Evolutionary conservation across 2,113 vertebrate genomes (phyloP).

Genomic region (western clawed frog (Xenopus tropicalis)): DNA sequence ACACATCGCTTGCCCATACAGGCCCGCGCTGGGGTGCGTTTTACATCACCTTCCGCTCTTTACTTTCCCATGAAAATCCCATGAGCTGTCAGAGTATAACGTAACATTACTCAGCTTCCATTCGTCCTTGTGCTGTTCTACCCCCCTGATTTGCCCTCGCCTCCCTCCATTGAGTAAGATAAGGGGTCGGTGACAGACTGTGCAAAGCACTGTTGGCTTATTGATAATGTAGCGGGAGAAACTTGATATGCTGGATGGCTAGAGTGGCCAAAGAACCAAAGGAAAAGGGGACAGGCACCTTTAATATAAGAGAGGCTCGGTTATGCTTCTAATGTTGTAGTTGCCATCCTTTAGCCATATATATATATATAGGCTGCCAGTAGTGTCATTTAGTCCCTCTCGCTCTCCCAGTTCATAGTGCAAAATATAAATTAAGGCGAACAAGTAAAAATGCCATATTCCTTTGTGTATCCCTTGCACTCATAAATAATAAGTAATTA

Average conservation of each 20-base stretch:
- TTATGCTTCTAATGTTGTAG: too few species aligned
- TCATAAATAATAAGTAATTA: too few species aligned
- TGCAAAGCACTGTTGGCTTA: conserved; percentile 63
- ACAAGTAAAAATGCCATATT: too few species aligned
- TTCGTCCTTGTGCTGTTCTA: conserved; percentile 58
- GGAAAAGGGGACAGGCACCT: too few species aligned
- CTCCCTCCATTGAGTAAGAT: conserved; percentile 54
- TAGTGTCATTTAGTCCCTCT: too few species aligned
- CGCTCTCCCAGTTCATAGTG: too few species aligned
- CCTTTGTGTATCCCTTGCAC: too few species aligned
- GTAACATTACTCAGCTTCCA: conserved; percentile 42
- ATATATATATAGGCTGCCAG: too few species aligned
- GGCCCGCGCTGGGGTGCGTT: background rate
- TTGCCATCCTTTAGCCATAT: too few species aligned
- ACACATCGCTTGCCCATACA: conserved; percentile 6
- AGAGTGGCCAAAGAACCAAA: conserved; percentile 46
- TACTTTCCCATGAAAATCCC: conserved; percentile 6
- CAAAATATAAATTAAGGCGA: too few species aligned
- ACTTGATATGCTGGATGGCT: conserved; percentile 56
- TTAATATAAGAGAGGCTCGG: too few species aligned
- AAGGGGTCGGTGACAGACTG: conserved; percentile 62
- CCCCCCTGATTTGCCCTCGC: conserved; percentile 28
- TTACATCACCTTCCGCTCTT: background rate
- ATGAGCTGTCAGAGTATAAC: conserved; percentile 41
- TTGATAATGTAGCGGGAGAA: conserved; percentile 56